Evolutionary conservation across 2,113 vertebrate genomes (phyloP).

Genomic region (Melierax canorus): DNA sequence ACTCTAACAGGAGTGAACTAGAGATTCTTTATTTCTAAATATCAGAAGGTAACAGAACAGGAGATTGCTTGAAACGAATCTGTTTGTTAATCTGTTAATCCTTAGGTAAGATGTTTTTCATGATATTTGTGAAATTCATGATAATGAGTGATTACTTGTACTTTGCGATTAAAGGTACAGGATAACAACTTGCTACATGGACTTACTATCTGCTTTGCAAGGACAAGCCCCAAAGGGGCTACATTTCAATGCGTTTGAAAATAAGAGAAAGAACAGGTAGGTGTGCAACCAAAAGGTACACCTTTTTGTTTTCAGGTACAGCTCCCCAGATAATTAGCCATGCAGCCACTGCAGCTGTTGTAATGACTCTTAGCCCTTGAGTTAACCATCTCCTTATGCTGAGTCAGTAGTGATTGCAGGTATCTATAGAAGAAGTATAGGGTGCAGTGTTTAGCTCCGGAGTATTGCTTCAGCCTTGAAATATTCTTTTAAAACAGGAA

Average conservation of each 20-base stretch:
- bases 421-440: neutral
- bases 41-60: neutral
- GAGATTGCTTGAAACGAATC: neutral
- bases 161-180: neutral
- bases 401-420: neutral
- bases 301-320: neutral
- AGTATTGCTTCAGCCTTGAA: neutral
- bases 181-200: neutral
- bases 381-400: neutral
- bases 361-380: neutral
- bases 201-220: neutral
- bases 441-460: neutral
- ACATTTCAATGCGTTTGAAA: neutral
- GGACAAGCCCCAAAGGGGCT: neutral
- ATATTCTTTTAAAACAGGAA: neutral
- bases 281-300: neutral
- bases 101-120: neutral
- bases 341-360: neutral
- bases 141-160: neutral
- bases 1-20: neutral
- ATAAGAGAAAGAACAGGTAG: neutral
- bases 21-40: neutral
- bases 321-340: neutral
- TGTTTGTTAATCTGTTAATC: neutral
- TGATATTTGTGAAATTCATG: neutral